phyloP scores from a whole-genome alignment of 2,888 invertebrate genomes.

The Oligia latruncula region DNA sequence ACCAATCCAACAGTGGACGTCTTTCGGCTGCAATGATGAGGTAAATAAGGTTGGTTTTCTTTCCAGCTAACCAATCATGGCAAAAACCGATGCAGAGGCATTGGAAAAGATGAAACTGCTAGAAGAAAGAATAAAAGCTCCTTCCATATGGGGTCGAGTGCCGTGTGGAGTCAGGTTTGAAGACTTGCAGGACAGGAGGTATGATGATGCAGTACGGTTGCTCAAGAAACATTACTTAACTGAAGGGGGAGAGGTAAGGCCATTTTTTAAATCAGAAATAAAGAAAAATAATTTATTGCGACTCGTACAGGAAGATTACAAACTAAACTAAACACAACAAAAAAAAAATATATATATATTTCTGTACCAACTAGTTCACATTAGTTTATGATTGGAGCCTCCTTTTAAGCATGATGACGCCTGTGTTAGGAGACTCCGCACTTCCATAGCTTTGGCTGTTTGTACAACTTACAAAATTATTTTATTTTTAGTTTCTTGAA shows the following conservation, averaged over 20 bases:
- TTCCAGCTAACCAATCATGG: slow-evolving; percentile 71
- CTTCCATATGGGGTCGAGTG: slow-evolving; percentile 85
- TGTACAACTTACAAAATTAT: no score
- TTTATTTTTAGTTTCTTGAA: no score
- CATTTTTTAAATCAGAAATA: not conserved
- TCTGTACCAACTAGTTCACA: no score
- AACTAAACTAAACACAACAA: no score
- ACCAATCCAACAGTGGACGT: no score
- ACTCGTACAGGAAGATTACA: no score
- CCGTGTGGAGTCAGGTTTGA: slow-evolving; percentile 85
- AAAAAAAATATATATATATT: no score
- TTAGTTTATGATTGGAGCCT: no score
- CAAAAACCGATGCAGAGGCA: slow-evolving; percentile 77
- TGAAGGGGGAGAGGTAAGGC: slow-evolving; percentile 84
- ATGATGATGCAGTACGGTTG: slow-evolving; percentile 82
- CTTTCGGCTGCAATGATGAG: not conserved
- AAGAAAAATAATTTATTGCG: no score
- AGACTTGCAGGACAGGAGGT: slow-evolving; percentile 85
- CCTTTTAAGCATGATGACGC: no score
- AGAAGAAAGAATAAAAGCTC: slow-evolving; percentile 86
- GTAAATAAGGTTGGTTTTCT: not conserved
- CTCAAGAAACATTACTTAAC: slow-evolving; percentile 84
- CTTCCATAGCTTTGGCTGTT: no score
- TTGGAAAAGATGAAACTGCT: slow-evolving; percentile 84
- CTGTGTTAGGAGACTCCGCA: no score